Evolutionary conservation across 2,888 invertebrate genomes (phyloP).

Genomic region (Incurvaria masculella): DNA sequence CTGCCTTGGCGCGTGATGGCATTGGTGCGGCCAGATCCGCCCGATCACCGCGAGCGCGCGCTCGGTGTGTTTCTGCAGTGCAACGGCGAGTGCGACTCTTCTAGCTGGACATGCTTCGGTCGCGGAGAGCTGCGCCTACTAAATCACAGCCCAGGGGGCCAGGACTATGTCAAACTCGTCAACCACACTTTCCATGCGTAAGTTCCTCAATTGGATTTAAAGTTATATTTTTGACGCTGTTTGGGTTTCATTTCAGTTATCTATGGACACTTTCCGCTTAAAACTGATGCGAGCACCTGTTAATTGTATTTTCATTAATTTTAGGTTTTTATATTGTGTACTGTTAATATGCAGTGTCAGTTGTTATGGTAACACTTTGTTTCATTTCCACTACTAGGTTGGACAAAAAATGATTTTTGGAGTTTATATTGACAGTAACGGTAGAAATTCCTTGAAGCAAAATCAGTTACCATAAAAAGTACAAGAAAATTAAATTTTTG

Average conservation of each 20-base stretch:
- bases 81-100: constrained; percentile 94
- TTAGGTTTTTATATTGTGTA: too few species aligned
- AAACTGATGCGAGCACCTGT: neutral
- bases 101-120: constrained; percentile 98
- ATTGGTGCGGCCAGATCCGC: constrained; percentile 76
- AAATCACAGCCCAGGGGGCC: constrained; percentile 77
- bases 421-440: too few species aligned
- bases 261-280: neutral
- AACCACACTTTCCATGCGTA: constrained; percentile 93
- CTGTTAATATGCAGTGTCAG: too few species aligned
- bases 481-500: too few species aligned
- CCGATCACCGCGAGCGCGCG: constrained; percentile 66
- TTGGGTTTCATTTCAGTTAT: neutral
- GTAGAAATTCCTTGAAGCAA: too few species aligned
- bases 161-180: constrained; percentile 80
- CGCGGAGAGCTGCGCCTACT: constrained; percentile 89
- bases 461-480: too few species aligned
- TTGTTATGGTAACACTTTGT: too few species aligned
- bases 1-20: constrained; percentile 99
- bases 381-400: too few species aligned
- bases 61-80: constrained; percentile 89
- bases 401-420: too few species aligned
- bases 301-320: too few species aligned
- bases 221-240: neutral
- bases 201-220: too few species aligned